Evolutionary conservation across 2,888 invertebrate species (phyloP), one percentile per base, ranked within the genome.

Genomic region (Alsophila aescularia): DNA sequence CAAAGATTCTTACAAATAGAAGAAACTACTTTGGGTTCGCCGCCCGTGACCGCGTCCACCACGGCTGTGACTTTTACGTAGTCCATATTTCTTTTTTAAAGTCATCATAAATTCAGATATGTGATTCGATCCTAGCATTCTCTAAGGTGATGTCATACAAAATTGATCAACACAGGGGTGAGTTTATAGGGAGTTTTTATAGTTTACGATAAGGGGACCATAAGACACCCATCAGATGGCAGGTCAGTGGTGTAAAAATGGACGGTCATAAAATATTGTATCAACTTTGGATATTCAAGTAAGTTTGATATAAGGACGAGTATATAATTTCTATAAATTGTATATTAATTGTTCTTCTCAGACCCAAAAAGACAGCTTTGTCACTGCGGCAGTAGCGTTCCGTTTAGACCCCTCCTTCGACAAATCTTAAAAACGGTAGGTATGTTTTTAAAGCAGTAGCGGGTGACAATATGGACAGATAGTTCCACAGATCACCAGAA

Each of bases 151-250:
- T 16, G 32, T 45, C 47, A 57, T 60, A 62, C n/a, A 57, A 60
- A 59, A 36, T 45, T 54, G 64, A 63, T 62, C 48, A 61, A 56
- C 50, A 54, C 39, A 50, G 60, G 58, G 50, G 60, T 52, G 48
- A 57, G 42, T 73, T 73, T 70, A 70, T 64, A 52, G 57, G 53
- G 43, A 52, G 51, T 66, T 69, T 54, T 69, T 67, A 67, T 69
- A 66, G 70, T 71, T 66, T 62, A 62, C 64, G 67, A 71, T 63
- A 67, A 64, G 53, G 52, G 43, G 44, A 35, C 39, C 59, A 64
- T 67, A 66, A 60, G 67, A 51, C 43, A 45, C 54, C 34, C 41
- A 43, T 50, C 43, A 54, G 24, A 44, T 54, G 53, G 43, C 45
- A n/a, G 50, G 57, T 57, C 59, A 49, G 49, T 49, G 61, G 50